Conservation (phyloP, 2,797 vertebrate genomes). For the Triplophysa bombifrons region DNA sequence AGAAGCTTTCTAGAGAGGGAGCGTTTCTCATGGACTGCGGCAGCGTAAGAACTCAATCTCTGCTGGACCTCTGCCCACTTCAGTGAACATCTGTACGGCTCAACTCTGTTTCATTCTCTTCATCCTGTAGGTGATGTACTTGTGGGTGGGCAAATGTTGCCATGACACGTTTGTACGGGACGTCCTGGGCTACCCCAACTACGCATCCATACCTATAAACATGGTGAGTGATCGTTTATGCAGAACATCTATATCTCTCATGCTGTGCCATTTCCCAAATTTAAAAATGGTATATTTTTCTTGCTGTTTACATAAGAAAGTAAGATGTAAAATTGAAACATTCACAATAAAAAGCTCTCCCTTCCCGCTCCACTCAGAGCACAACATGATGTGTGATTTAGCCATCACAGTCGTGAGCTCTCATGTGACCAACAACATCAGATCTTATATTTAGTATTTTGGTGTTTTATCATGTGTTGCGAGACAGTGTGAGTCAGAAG, state of each 20-base stretch:
- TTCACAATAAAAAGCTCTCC: too few relatives aligned
- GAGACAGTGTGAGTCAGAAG: too few relatives aligned
- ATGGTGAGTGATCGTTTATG: slow-evolving; percentile 78
- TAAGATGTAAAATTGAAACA: too few relatives aligned
- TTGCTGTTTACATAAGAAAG: too few relatives aligned
- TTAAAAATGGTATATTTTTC: too few relatives aligned
- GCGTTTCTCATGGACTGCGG: slow-evolving; percentile 96
- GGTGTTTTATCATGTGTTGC: too few relatives aligned
- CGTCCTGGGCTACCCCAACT: slow-evolving; percentile 87
- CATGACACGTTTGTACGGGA: slow-evolving; percentile 86
- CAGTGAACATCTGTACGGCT: background rate
- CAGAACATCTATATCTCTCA: background rate
- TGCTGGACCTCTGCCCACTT: background rate
- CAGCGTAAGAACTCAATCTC: slow-evolving; percentile 72
- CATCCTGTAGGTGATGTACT: slow-evolving; percentile 84
- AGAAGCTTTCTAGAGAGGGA: slow-evolving; percentile 89
- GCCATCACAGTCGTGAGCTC: too few relatives aligned
- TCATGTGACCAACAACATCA: too few relatives aligned
- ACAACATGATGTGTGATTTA: too few relatives aligned
- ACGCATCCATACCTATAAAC: slow-evolving; percentile 85
- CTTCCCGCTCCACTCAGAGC: too few relatives aligned
- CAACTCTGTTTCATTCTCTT: background rate
- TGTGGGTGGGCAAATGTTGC: slow-evolving; percentile 93
- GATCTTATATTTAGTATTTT: too few relatives aligned
- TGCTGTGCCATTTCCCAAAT: background rate